Conservation (phyloP, 2,888 invertebrate genomes). For the Escarpia spicata region DNA sequence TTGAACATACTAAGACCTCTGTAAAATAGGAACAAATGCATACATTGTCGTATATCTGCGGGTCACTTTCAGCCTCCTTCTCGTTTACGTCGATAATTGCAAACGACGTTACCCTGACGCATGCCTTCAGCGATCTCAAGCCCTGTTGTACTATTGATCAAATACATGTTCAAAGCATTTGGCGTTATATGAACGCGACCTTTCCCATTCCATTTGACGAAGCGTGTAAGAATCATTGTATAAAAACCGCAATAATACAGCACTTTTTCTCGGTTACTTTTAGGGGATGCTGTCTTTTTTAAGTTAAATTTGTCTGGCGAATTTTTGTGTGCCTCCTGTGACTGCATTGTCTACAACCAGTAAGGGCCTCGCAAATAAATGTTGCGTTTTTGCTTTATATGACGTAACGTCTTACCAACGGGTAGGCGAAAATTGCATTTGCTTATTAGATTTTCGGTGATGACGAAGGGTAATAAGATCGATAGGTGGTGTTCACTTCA, state of each 20-base stretch:
- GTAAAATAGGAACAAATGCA: neutral
- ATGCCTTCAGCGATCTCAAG: neutral
- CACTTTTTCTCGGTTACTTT: neutral
- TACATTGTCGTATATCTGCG: neutral
- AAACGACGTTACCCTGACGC: neutral
- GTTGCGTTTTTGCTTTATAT: neutral
- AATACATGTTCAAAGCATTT: neutral
- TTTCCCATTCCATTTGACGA: neutral
- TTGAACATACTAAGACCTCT: neutral
- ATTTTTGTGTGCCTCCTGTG: neutral
- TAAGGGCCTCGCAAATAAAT: neutral
- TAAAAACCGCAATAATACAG: neutral
- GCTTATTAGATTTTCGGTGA: slow-evolving; percentile 2
- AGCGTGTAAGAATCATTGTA: neutral
- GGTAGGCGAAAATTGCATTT: neutral
- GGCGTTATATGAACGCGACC: neutral
- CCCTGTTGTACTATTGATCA: neutral
- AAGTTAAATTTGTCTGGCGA: neutral
- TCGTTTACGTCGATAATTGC: neutral
- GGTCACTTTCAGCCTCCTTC: neutral
- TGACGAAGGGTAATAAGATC: neutral
- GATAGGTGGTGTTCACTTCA: neutral
- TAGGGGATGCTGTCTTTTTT: neutral
- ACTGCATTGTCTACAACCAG: neutral
- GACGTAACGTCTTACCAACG: neutral